Evolutionary conservation across 2,113 vertebrate species (phyloP), one percentile per base, ranked within the genome.

Genomic region (Phalacrocorax carbo): DNA sequence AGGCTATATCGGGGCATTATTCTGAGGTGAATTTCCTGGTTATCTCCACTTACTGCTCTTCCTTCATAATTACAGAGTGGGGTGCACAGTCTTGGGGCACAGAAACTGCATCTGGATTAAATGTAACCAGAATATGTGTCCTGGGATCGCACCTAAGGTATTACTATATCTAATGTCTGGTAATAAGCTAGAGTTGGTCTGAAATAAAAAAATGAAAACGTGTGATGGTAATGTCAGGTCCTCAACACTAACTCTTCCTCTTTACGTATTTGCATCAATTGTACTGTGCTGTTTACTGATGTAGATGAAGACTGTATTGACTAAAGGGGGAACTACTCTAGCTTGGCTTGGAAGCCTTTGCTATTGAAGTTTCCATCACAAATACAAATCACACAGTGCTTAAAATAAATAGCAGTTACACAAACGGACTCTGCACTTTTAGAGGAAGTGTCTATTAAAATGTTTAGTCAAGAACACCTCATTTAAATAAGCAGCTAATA

Each of bases 291-390:
- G 42, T 58, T 94, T 46, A 46, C 64, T 86, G 80, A 78, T 38
- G 64, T 42, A 81, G 42, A 78, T 88, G 80, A 91, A 86, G 69
- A 58, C 80, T 86, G 6, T 85, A 78, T 92, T 95, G 95, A 94
- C 62, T 75, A 75, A 76, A 89, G 51, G 15, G 70, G 11, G 61
- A 81, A 81, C 88, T 77, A 66, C 42, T 83, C 22, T 54, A 60
- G 32, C 75, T 95, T 72, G 62, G 70, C 54, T 80, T 85, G 65
- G 78, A 86, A 91, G 22, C 58, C 73, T 89, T 93, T 91, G 46
- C 51, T 93, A 66, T 89, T 85, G 93, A 93, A 87, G n/a, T 94
- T 96, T 91, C 89, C 91, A 86, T 91, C 91, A 62, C 85, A 61
- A 88, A 75, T 76, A 79, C 58, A 64, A 79, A 88, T 87, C 49